Percentiles rank a stretch among this genome's conserved stretches.
phyloP scores from a whole-genome alignment of 2,113 vertebrate species.

The Gadus macrocephalus region DNA sequence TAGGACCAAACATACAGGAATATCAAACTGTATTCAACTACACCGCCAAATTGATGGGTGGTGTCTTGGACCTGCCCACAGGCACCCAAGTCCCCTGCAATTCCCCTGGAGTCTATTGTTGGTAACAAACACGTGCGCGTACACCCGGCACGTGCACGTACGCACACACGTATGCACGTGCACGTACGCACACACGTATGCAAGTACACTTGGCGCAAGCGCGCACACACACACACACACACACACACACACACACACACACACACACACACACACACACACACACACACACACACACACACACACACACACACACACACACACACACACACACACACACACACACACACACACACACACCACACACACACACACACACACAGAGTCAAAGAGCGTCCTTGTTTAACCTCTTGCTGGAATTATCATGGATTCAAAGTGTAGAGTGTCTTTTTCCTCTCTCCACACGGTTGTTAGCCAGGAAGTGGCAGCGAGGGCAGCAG shows the following conservation, averaged over 20 bases:
- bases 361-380: conserved; percentile 56
- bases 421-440: conserved; percentile 41
- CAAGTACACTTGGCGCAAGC: not conserved
- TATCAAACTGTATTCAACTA: conserved; percentile 73
- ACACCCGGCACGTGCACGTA: conserved; percentile 26
- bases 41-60: conserved; percentile 77
- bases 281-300: conserved; percentile 58
- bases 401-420: conserved; percentile 67
- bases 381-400: conserved; percentile 37
- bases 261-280: conserved; percentile 33
- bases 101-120: conserved; percentile 72
- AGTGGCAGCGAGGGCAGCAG: conserved; percentile 16
- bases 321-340: conserved; percentile 50
- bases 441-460: conserved; percentile 32
- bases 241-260: conserved; percentile 54
- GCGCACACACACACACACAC: conserved; percentile 30
- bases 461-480: conserved; percentile 15
- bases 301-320: conserved; percentile 52
- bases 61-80: conserved; percentile 73
- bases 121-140: conserved; percentile 55
- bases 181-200: conserved; percentile 23
- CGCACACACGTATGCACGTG: conserved; percentile 8
- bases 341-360: conserved; percentile 53
- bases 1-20: conserved; percentile 71
- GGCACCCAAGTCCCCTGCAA: conserved; percentile 73